Conservation (phyloP, 2,797 vertebrate genomes). For the Enteromius mattozi region DNA sequence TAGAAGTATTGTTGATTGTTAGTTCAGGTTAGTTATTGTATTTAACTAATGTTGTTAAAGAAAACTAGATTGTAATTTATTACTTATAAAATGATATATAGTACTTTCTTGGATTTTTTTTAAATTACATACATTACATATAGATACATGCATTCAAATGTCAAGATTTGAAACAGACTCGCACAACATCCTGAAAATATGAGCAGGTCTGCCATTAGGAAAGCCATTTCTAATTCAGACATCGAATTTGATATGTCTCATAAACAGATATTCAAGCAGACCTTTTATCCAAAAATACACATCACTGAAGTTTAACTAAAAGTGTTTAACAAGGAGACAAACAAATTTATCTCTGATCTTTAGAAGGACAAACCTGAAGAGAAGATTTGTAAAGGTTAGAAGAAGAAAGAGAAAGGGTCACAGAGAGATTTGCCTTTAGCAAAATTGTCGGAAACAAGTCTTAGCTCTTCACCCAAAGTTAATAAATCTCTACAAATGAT, state of each 20-base stretch:
- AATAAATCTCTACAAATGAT: not conserved
- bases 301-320: not conserved
- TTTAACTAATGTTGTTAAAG: not conserved
- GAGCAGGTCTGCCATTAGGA: not conserved
- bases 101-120: not conserved
- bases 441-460: not conserved
- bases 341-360: not conserved
- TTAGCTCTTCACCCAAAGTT: not conserved
- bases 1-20: not conserved
- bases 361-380: slow-evolving; percentile 12
- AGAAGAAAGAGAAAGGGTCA: slow-evolving; percentile 8
- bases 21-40: not conserved
- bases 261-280: not conserved
- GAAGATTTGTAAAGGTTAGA: not conserved
- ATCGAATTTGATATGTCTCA: not conserved
- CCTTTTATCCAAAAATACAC: not conserved
- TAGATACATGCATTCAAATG: not conserved
- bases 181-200: not conserved
- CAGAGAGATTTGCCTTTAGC: not conserved
- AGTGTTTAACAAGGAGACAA: slow-evolving; percentile 18
- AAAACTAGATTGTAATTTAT: not conserved
- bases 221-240: not conserved
- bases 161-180: not conserved
- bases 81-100: not conserved
- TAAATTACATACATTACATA: not conserved